A percentile compares a stretch with the other conserved stretches of the same genome.
phyloP scores from a whole-genome alignment of 2,797 vertebrate genomes.

The Melanotaenia nigrans region DNA sequence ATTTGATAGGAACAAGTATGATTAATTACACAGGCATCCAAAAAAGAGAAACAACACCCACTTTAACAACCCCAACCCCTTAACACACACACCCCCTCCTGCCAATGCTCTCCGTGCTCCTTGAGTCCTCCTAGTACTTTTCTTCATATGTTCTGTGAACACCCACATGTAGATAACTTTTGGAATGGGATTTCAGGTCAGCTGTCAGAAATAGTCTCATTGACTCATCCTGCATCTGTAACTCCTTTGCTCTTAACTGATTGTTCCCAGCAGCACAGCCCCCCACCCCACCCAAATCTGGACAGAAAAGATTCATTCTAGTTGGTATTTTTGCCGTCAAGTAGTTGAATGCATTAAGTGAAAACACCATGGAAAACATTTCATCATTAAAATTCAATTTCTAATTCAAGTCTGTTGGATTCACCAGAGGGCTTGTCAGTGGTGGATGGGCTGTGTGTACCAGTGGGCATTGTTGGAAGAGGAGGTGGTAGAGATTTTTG shows the following conservation, averaged over 20 bases:
- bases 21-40: not conserved
- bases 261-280: too few relatives aligned
- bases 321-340: not conserved
- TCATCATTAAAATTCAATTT: not conserved
- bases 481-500: conserved; percentile 89
- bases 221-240: too few relatives aligned
- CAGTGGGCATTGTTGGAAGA: conserved; percentile 91
- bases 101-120: too few relatives aligned
- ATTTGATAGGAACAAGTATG: conserved; percentile 20
- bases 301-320: too few relatives aligned
- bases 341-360: not conserved
- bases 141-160: too few relatives aligned
- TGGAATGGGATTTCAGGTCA: too few relatives aligned
- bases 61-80: not conserved
- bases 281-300: too few relatives aligned
- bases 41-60: not conserved
- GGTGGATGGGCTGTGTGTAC: conserved; percentile 90
- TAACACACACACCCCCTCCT: too few relatives aligned
- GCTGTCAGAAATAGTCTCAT: too few relatives aligned
- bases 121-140: too few relatives aligned
- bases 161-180: too few relatives aligned
- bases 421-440: conserved; percentile 96
- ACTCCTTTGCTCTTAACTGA: too few relatives aligned
- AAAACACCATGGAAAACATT: not conserved
- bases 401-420: conserved; percentile 56